Evolutionary conservation across 2,797 vertebrate genomes (phyloP).

Genomic region (Percopsis omiscomaycus): DNA sequence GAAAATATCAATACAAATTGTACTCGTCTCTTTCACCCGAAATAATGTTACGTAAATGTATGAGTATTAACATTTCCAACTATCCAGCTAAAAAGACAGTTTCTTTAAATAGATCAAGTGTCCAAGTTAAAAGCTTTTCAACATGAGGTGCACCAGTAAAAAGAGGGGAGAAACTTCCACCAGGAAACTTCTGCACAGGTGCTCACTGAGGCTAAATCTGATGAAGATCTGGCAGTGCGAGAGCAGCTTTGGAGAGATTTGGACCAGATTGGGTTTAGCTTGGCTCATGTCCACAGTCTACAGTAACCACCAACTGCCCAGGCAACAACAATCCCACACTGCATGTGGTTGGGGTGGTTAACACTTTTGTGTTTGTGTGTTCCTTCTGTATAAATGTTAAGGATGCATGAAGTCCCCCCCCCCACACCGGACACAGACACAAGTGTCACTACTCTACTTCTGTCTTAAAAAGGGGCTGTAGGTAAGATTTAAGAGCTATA

Average conservation of each 20-base stretch:
- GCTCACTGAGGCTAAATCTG: conserved; percentile 29
- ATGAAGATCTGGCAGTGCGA: conserved; percentile 32
- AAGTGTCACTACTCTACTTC: too few relatives aligned
- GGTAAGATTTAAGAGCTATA: background rate
- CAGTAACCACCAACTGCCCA: conserved; percentile 45
- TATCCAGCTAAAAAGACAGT: too few relatives aligned
- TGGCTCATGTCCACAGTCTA: conserved; percentile 36
- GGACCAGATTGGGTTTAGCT: conserved; percentile 49
- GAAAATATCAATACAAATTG: too few relatives aligned
- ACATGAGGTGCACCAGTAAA: background rate
- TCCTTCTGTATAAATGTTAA: conserved; percentile 48
- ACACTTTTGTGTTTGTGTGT: conserved; percentile 22
- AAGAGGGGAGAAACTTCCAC: conserved; percentile 23
- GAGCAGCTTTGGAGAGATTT: conserved; percentile 42
- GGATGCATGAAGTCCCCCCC: conserved; percentile 22
- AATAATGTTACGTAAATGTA: too few relatives aligned
- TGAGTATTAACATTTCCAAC: too few relatives aligned
- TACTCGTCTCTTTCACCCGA: too few relatives aligned
- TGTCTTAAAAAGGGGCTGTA: background rate
- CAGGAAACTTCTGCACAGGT: background rate
- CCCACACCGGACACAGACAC: too few relatives aligned
- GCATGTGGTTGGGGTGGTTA: conserved; percentile 52
- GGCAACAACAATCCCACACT: conserved; percentile 57
- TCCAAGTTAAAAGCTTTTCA: background rate
- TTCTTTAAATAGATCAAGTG: background rate